phyloP scores from a whole-genome alignment of 2,888 invertebrate species.

The Acrobasis repandana region DNA sequence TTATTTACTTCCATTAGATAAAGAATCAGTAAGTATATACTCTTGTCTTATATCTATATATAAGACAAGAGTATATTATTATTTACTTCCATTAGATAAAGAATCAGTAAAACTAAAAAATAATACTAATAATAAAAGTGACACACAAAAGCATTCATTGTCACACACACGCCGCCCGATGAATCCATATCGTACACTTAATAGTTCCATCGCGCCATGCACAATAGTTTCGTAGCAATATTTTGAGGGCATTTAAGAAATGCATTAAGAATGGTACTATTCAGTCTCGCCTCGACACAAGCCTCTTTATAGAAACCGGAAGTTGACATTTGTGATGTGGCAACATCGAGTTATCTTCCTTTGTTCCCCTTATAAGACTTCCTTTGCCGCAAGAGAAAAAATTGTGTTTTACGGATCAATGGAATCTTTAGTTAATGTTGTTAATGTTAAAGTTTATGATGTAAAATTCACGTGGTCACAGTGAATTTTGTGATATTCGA shows the following conservation, averaged over 20 bases:
- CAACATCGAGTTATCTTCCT: constrained; percentile 45
- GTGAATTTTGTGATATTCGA: not conserved
- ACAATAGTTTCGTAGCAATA: constrained; percentile 60
- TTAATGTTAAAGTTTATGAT: too few relatives aligned
- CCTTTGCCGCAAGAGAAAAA: constrained; percentile 23
- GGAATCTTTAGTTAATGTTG: constrained; percentile 7
- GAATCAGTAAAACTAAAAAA: too few relatives aligned
- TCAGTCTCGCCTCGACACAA: constrained; percentile 42
- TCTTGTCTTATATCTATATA: too few relatives aligned
- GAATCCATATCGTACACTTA: constrained; percentile 12
- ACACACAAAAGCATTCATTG: constrained; percentile 30
- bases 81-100: too few relatives aligned
- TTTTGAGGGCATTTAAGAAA: constrained; percentile 62
- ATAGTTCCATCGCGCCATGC: constrained; percentile 35
- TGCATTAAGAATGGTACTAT: constrained; percentile 48
- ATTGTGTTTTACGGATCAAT: constrained; percentile 17
- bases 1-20: too few relatives aligned
- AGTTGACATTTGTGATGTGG: constrained; percentile 59
- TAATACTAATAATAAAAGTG: constrained; percentile 1
- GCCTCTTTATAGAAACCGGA: constrained; percentile 55
- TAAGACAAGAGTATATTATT: too few relatives aligned
- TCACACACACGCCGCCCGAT: constrained; percentile 23
- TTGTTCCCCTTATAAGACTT: constrained; percentile 40
- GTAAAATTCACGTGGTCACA: too few relatives aligned
- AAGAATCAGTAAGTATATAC: too few relatives aligned